These are phyloP conservation scores for Dunckerocampus dactyliophorus DNA, from an alignment of 2,113 vertebrate genomes.

Conservation along the genomic window DNA sequence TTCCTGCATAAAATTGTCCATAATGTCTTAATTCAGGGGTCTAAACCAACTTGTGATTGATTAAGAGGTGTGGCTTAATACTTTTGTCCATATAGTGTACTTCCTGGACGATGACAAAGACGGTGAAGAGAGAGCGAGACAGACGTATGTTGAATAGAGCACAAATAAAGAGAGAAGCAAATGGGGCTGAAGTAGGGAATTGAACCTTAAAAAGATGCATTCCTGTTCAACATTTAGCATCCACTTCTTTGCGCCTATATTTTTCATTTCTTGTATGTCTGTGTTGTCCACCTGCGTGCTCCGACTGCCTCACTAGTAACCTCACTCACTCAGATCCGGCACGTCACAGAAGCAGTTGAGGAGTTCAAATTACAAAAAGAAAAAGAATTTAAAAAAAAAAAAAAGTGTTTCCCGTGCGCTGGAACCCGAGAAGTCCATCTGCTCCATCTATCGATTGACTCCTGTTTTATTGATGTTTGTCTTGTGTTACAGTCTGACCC, in stretches of 20 bases:
- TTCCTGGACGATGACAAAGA: background rate
- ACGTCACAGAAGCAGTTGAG: conserved; percentile 13
- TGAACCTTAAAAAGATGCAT: background rate
- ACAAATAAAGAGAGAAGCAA: background rate
- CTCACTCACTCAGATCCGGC: background rate
- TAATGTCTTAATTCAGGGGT: background rate
- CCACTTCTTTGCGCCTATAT: no score
- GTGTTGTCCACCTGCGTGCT: background rate
- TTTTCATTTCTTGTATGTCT: background rate
- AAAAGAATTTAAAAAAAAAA: background rate
- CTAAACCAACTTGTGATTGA: background rate
- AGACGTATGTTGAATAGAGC: conserved; percentile 3
- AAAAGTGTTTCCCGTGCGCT: conserved; percentile 15
- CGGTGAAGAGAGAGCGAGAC: background rate
- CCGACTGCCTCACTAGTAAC: background rate
- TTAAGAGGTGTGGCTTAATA: background rate
- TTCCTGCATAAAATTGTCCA: no score
- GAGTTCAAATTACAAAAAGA: background rate
- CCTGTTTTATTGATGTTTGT: conserved; percentile 52
- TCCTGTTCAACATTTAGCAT: background rate
- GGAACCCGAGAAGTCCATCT: conserved; percentile 53
- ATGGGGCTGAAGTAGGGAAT: background rate
- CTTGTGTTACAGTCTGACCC: conserved; percentile 54
- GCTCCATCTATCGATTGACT: conserved; percentile 31
- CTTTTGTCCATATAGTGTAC: background rate